phyloP scores from a whole-genome alignment of 2,797 vertebrate species.

The Galaxias olidus region DNA sequence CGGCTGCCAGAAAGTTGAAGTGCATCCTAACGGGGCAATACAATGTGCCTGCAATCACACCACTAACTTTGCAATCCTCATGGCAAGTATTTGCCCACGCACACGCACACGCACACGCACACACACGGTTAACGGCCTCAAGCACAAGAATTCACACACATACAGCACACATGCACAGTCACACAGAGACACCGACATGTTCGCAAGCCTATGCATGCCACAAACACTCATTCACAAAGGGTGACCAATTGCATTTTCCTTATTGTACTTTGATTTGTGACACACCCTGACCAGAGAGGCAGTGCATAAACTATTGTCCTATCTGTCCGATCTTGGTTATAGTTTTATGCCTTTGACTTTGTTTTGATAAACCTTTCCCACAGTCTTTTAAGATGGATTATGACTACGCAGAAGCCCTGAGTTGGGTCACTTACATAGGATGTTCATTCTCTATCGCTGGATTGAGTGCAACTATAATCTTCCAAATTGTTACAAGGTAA shows the following conservation, averaged over 20 bases:
- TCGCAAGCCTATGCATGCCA: too few species aligned
- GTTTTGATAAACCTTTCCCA: conserved; percentile 37
- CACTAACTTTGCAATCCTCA: conserved; percentile 76
- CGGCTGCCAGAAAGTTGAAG: conserved; percentile 61
- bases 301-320: too few species aligned
- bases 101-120: too few species aligned
- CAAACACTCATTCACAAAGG: too few species aligned
- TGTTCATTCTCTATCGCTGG: conserved; percentile 69
- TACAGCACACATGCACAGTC: too few species aligned
- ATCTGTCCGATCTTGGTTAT: not conserved
- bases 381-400: conserved; percentile 68
- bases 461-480: conserved; percentile 67
- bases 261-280: too few species aligned
- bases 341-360: conserved; percentile 4
- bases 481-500: conserved; percentile 75
- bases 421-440: conserved; percentile 57
- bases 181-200: too few species aligned
- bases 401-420: conserved; percentile 60
- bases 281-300: too few species aligned
- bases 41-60: conserved; percentile 73
- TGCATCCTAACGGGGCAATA: not conserved
- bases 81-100: conserved; percentile 58
- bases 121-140: too few species aligned
- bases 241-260: too few species aligned
- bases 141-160: too few species aligned